phyloP scores from a whole-genome alignment of 2,113 vertebrate genomes.

The Mustela nigripes region DNA sequence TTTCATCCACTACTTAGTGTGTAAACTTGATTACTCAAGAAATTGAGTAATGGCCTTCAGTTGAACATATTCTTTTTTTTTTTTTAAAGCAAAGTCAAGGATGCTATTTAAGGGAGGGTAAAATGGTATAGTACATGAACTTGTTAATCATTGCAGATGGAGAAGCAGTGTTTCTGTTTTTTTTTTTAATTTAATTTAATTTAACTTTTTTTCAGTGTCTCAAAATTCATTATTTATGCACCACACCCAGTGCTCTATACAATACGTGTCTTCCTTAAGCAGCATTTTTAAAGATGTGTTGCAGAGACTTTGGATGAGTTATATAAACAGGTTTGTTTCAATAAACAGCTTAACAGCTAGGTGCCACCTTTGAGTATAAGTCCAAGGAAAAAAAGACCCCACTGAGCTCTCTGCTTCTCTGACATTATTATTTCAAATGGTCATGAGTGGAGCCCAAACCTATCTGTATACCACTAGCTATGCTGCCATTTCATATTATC shows the following conservation, averaged over 20 bases:
- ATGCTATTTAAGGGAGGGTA: neutral
- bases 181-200: neutral
- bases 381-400: neutral
- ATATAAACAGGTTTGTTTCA: neutral
- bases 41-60: conserved; percentile 58
- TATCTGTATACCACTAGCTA: neutral
- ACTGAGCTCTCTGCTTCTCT: neutral
- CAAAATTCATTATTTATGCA: no score
- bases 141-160: conserved; percentile 32
- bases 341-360: neutral
- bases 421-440: neutral
- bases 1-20: conserved; percentile 63
- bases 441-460: neutral
- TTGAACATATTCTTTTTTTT: conserved; percentile 18
- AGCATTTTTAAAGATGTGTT: neutral
- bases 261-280: neutral
- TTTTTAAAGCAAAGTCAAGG: conserved; percentile 51
- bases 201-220: no score
- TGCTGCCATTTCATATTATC: neutral
- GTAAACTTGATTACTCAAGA: conserved; percentile 71
- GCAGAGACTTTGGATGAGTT: conserved; percentile 34
- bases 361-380: neutral
- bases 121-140: neutral
- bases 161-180: neutral
- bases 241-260: no score